These are phyloP conservation scores for Diabrotica virgifera DNA, from an alignment of 1,140 invertebrate genomes.

Conservation along the genomic window DNA sequence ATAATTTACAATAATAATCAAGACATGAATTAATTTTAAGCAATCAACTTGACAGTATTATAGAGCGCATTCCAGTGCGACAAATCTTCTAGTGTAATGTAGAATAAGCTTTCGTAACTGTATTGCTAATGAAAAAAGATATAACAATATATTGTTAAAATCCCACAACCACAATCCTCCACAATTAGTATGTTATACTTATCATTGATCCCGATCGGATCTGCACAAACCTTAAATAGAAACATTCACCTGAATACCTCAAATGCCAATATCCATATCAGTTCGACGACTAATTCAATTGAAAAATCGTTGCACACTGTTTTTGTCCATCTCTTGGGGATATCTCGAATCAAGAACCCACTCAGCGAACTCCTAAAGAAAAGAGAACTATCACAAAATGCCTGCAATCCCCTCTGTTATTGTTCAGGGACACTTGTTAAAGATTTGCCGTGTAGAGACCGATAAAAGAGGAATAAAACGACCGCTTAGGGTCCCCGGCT, in stretches of 20 bases:
- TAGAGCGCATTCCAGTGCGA: no score
- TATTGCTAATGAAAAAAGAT: no score
- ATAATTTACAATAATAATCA: no score
- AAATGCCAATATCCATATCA: not conserved
- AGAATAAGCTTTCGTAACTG: no score
- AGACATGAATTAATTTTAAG: no score
- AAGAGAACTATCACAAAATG: slow-evolving; percentile 16
- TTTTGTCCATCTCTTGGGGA: not conserved
- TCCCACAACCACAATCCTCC: no score
- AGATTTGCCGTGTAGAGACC: slow-evolving; percentile 36
- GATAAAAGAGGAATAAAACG: slow-evolving; percentile 35
- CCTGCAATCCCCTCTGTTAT: slow-evolving; percentile 23
- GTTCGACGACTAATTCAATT: not conserved
- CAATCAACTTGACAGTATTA: no score
- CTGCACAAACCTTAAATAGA: not conserved
- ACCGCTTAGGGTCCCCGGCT: slow-evolving; percentile 33
- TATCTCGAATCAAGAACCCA: not conserved
- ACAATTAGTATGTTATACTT: not conserved
- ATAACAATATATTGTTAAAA: no score
- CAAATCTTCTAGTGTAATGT: no score
- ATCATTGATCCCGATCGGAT: not conserved
- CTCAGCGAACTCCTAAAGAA: slow-evolving; percentile 3
- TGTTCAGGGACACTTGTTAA: slow-evolving; percentile 34
- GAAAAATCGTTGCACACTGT: not conserved
- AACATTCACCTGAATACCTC: not conserved